Conservation (phyloP, 1,140 invertebrate genomes). For the Diplogasteroides magnus region DNA sequence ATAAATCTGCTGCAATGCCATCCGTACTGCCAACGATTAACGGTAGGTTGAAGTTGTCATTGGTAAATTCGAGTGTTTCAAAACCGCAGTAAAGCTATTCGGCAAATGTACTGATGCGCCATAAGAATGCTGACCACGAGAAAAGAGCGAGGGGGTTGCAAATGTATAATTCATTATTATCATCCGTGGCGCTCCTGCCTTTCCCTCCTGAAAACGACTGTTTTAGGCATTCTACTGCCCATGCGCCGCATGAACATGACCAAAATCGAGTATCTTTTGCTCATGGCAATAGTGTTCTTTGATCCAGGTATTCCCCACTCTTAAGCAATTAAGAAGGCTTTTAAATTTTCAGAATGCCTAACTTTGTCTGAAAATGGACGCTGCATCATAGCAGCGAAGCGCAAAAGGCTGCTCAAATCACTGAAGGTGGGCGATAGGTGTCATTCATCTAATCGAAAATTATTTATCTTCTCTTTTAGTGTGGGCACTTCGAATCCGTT, state of each 20-base stretch:
- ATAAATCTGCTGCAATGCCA: too few species aligned
- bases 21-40: neutral
- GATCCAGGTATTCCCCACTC: slow-evolving; percentile 41
- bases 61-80: slow-evolving; percentile 25
- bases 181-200: too few species aligned
- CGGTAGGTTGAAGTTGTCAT: neutral
- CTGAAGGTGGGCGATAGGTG: too few species aligned
- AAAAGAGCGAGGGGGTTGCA: neutral
- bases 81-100: slow-evolving; percentile 31
- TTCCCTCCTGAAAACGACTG: neutral
- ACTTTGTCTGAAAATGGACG: neutral
- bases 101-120: neutral
- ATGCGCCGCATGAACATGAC: slow-evolving; percentile 44
- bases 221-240: slow-evolving; percentile 45
- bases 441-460: too few species aligned
- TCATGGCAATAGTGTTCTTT: slow-evolving; percentile 51
- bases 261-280: slow-evolving; percentile 48
- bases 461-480: too few species aligned
- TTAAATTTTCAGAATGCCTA: neutral
- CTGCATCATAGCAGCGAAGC: neutral
- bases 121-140: neutral
- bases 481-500: too few species aligned
- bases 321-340: neutral
- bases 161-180: too few species aligned
- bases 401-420: neutral